phyloP scores from a whole-genome alignment of 2,113 vertebrate genomes.

The Phodopus roborovskii region DNA sequence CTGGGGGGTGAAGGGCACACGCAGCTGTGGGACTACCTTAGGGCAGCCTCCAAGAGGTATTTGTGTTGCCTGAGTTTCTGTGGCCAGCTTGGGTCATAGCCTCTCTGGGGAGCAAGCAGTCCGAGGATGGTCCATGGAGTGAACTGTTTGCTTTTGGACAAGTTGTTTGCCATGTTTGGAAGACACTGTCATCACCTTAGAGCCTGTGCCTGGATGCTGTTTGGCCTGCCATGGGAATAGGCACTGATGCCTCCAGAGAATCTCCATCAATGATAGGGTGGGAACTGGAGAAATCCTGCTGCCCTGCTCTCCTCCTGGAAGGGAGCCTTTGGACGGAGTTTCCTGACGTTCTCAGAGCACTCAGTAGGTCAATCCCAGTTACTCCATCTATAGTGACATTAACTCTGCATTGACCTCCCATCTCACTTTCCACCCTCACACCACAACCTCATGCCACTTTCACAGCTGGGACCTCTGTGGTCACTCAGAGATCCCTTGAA shows the following conservation, averaged over 20 bases:
- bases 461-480: not conserved
- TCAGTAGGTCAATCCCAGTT: not conserved
- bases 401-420: accelerated
- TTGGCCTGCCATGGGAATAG: not conserved
- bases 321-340: too few relatives aligned
- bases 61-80: not conserved
- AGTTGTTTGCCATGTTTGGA: not conserved
- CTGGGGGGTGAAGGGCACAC: too few relatives aligned
- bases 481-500: not conserved
- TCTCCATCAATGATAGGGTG: not conserved
- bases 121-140: not conserved
- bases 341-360: not conserved
- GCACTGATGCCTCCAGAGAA: not conserved
- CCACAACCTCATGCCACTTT: accelerated
- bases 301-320: accelerated
- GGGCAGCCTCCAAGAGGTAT: not conserved
- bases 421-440: too few relatives aligned
- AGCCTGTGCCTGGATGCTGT: not conserved
- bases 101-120: not conserved
- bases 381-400: not conserved
- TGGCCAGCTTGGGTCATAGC: not conserved
- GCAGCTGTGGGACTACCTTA: not conserved
- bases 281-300: not conserved
- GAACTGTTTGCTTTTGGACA: not conserved
- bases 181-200: accelerated